Percentiles rank a stretch among this genome's conserved stretches.
Conservation (phyloP, 2,888 invertebrate genomes). For the Thysanoteuthis rhombus region DNA sequence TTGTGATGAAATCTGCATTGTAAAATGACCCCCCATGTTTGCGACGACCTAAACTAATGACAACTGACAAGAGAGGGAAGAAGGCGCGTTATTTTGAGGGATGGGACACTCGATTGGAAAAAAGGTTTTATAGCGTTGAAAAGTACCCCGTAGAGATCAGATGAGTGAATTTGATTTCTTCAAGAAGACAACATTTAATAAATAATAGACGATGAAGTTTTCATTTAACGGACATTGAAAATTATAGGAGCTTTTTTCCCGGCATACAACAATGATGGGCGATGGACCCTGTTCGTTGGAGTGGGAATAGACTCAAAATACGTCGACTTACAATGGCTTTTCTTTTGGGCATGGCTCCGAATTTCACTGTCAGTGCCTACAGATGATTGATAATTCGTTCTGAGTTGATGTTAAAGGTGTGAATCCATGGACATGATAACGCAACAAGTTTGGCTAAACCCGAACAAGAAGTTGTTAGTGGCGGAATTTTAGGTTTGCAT, state of each 20-base stretch:
- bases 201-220: not conserved
- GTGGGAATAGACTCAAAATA: not conserved
- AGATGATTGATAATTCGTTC: not conserved
- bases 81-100: not conserved
- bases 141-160: not conserved
- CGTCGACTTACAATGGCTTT: slow-evolving; percentile 18
- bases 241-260: not conserved
- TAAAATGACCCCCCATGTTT: slow-evolving; percentile 26
- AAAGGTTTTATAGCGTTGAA: not conserved
- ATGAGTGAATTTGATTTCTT: not conserved
- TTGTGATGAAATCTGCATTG: not conserved
- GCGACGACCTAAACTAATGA: not conserved
- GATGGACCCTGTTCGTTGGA: not conserved
- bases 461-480: slow-evolving; percentile 21
- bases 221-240: not conserved
- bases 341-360: slow-evolving; percentile 23
- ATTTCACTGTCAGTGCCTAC: not conserved
- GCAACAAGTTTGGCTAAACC: slow-evolving; percentile 25
- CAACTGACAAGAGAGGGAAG: not conserved
- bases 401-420: not conserved
- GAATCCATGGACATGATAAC: not conserved
- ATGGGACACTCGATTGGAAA: not conserved
- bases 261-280: slow-evolving; percentile 12
- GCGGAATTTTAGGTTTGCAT: slow-evolving; percentile 21
- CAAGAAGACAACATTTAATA: not conserved